A percentile compares a stretch with the other conserved stretches of the same genome.
phyloP scores from a whole-genome alignment of 2,888 invertebrate genomes.

The Phyto melanocephala region DNA sequence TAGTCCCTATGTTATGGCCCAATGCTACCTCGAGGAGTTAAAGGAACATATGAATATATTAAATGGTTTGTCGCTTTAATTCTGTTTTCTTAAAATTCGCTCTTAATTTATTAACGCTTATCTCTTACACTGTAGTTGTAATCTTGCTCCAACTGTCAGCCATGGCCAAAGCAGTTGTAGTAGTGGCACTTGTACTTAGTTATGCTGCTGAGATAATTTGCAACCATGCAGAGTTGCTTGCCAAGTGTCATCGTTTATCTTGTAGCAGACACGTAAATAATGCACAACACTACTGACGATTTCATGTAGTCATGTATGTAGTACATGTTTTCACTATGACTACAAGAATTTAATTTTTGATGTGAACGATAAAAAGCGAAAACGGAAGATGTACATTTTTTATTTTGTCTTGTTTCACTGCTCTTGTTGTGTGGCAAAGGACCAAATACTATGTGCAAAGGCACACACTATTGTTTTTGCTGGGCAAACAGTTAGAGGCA shows the following conservation, averaged over 20 bases:
- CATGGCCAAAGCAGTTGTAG: background rate
- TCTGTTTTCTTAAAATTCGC: background rate
- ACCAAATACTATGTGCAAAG: background rate
- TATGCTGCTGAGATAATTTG: slow-evolving; percentile 48
- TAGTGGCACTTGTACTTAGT: background rate
- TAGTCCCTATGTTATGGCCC: too few relatives aligned
- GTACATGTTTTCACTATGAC: slow-evolving; percentile 11
- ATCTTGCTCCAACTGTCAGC: background rate
- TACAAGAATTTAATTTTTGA: background rate
- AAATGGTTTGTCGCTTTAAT: background rate
- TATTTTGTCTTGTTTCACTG: background rate
- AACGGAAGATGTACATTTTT: slow-evolving; percentile 33
- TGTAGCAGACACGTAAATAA: slow-evolving; percentile 52
- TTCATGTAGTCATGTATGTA: background rate
- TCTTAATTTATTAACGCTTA: slow-evolving; percentile 22
- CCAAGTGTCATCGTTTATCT: slow-evolving; percentile 55
- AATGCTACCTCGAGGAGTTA: too few relatives aligned
- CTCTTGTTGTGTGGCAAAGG: background rate
- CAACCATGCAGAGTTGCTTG: slow-evolving; percentile 35
- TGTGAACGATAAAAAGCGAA: slow-evolving; percentile 23
- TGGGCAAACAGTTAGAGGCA: slow-evolving; percentile 28
- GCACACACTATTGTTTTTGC: slow-evolving; percentile 19
- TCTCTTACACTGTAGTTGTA: slow-evolving; percentile 7
- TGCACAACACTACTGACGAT: slow-evolving; percentile 11
- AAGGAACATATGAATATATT: too few relatives aligned